phyloP scores from a whole-genome alignment of 2,888 invertebrate species.

The Dione juno region DNA sequence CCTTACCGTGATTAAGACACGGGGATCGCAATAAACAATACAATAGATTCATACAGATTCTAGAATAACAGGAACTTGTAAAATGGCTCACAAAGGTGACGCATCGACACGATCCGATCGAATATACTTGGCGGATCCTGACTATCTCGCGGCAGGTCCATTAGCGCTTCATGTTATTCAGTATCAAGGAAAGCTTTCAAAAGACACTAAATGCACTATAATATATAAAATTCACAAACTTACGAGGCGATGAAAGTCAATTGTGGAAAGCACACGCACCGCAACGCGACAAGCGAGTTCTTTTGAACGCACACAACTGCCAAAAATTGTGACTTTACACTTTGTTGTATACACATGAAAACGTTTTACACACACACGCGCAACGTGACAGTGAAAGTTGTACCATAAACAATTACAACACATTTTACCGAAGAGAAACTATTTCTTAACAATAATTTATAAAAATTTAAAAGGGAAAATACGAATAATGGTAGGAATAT shows the following conservation, averaged over 20 bases:
- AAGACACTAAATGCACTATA: slow-evolving; percentile 66
- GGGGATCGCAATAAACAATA: slow-evolving; percentile 20
- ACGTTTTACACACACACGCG: slow-evolving; percentile 42
- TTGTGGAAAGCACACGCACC: slow-evolving; percentile 79
- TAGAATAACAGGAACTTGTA: slow-evolving; percentile 67
- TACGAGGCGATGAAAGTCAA: slow-evolving; percentile 83
- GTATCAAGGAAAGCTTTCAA: slow-evolving; percentile 48
- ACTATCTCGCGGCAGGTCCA: slow-evolving; percentile 47
- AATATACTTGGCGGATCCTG: slow-evolving; percentile 67
- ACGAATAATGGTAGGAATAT: too few species aligned
- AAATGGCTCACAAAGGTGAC: slow-evolving; percentile 83
- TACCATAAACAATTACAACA: slow-evolving; percentile 38
- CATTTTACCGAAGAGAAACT: slow-evolving; percentile 20
- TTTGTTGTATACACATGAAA: slow-evolving; percentile 53
- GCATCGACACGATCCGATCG: slow-evolving; percentile 82
- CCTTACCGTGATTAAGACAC: slow-evolving; percentile 3
- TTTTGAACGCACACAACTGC: slow-evolving; percentile 73
- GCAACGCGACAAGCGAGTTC: slow-evolving; percentile 79
- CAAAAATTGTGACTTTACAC: slow-evolving; percentile 47
- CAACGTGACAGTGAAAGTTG: slow-evolving; percentile 43
- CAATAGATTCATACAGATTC: slow-evolving; percentile 47
- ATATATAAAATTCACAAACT: slow-evolving; percentile 75
- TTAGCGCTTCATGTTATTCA: slow-evolving; percentile 34
- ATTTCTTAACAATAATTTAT: not conserved
- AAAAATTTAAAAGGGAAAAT: too few species aligned